Evolutionary conservation across 2,888 invertebrate genomes (phyloP), one percentile per base, ranked within the genome.

Genomic region (Temnothorax ravouxi): DNA sequence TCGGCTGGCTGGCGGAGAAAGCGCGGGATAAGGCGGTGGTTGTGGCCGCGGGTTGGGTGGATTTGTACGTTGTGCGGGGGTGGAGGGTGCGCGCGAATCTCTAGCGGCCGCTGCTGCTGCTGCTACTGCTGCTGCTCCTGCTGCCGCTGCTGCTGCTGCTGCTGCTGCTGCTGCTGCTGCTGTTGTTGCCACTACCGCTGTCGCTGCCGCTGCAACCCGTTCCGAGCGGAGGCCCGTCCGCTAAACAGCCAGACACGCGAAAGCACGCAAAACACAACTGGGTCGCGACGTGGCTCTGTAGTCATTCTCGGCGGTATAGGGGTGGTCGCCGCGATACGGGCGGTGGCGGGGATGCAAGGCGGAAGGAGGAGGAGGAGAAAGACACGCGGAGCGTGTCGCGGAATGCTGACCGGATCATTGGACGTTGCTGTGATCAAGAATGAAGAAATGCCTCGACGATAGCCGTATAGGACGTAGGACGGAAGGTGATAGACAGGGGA

Each of bases 241-340:
- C 88, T 89, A 88, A 89, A 88, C 88, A 86, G 72, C 85, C 85
- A 61, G 83, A 67, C 84, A 74, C 82, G 83, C 83, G 79, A 83
- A 80, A 75, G 66, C 84, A 82, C 83, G 89, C 91, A 90, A 92
- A 91, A 92, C 92, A 90, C 91, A 92, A 92, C 91, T 92, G 90
- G 92, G 91, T 92, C 92, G 92, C 86, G 84, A 86, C 82, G 80
- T 81, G 75, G 67, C 56, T 71, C 84, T 72, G 84, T 69, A 83
- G 75, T 82, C 82, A 75, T 75, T 82, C 84, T 71, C 75, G 47
- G 18, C 54, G 75, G 52, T 61, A 67, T 56, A 66, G 59, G 76
- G 74, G 67, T 69, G 77, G 64, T 52, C 64, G 41, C 47, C 66
- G 71, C 54, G 75, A 59, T 56, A 72, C 72, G 50, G 25, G 0